These are phyloP conservation scores for Rhinichthys klamathensis DNA, from an alignment of 2,113 vertebrate species.

Conservation along the genomic window DNA sequence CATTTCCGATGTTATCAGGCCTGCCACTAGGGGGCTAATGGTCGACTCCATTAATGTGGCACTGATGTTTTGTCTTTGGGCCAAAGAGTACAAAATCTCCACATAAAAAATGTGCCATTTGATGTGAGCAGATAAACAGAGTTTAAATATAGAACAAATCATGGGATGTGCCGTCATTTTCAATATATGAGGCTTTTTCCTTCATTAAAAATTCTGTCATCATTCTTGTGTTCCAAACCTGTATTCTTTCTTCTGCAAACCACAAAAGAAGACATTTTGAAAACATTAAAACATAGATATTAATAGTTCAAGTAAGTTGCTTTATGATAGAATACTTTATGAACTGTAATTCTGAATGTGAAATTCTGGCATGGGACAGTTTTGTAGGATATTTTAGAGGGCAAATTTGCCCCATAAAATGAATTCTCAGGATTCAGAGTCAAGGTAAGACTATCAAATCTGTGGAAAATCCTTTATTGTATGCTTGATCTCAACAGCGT, in stretches of 20 bases:
- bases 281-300: too few relatives aligned
- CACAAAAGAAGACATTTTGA: not conserved
- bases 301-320: not conserved
- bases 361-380: not conserved
- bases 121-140: not conserved
- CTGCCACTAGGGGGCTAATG: conserved; percentile 37
- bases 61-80: conserved; percentile 5
- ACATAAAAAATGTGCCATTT: conserved; percentile 3
- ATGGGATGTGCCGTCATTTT: not conserved
- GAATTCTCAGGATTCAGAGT: not conserved
- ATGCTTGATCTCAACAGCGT: not conserved
- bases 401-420: not conserved
- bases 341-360: not conserved
- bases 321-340: not conserved
- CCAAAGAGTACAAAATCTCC: conserved; percentile 19
- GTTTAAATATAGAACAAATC: conserved; percentile 4
- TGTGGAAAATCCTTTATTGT: not conserved
- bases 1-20: conserved; percentile 14
- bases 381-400: not conserved
- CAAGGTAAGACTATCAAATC: not conserved
- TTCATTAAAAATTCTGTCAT: too few relatives aligned
- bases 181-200: not conserved
- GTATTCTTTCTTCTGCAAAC: not conserved
- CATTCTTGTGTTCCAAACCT: not conserved
- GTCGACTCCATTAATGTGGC: conserved; percentile 19